Evolutionary conservation across 2,888 invertebrate genomes (phyloP).

Genomic region (Trissoscelio sp.): DNA sequence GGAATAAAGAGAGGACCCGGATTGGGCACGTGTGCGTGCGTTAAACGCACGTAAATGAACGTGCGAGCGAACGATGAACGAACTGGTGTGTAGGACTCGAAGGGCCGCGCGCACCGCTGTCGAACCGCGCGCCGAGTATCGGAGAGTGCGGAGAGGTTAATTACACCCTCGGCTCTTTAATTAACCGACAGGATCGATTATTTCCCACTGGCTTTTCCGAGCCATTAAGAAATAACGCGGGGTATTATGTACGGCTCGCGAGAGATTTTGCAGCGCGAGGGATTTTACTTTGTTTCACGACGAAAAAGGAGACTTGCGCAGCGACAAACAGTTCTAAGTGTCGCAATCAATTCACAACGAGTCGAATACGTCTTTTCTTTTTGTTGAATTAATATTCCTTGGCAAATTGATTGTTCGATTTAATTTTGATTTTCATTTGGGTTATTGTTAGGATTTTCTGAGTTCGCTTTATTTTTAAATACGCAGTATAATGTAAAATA

Average conservation of each 20-base stretch:
- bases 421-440: too few relatives aligned
- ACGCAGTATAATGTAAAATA: too few relatives aligned
- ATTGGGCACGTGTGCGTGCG: conserved; percentile 42
- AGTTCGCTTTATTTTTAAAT: too few relatives aligned
- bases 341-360: too few relatives aligned
- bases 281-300: conserved; percentile 1
- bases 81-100: conserved; percentile 14
- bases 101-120: conserved; percentile 33
- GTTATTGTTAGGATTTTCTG: too few relatives aligned
- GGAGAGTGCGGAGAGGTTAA: conserved; percentile 70
- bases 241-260: conserved; percentile 46
- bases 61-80: conserved; percentile 42
- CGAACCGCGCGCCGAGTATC: conserved; percentile 37
- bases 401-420: too few relatives aligned
- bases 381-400: too few relatives aligned
- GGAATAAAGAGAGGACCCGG: neutral
- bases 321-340: conserved; percentile 4
- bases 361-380: too few relatives aligned
- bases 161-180: conserved; percentile 74
- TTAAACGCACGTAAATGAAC: conserved; percentile 45
- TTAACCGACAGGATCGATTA: conserved; percentile 71
- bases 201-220: conserved; percentile 68
- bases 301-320: neutral
- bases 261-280: conserved; percentile 19
- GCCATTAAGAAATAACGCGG: conserved; percentile 69